These are phyloP conservation scores for Carassius gibelio DNA, from an alignment of 2,113 vertebrate genomes.

Conservation along the genomic window DNA sequence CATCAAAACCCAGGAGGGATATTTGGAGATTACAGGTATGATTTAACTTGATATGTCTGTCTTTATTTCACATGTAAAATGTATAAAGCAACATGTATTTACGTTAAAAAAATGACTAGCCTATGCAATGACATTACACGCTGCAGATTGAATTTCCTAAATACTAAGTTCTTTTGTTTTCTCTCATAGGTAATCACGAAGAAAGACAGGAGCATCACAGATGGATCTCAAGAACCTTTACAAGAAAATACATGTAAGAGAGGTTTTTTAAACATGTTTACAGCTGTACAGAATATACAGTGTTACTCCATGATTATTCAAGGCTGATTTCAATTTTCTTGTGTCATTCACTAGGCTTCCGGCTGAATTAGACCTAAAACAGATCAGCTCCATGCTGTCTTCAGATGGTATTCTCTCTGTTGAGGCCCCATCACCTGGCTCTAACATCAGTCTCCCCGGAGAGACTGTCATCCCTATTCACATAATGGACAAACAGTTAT, in stretches of 20 bases:
- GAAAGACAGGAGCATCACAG: slow-evolving; percentile 36
- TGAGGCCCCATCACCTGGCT: slow-evolving; percentile 29
- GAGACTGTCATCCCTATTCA: slow-evolving; percentile 48
- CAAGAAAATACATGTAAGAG: slow-evolving; percentile 57
- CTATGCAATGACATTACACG: not conserved
- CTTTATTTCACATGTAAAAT: not conserved
- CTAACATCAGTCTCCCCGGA: not conserved
- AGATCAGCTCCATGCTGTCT: slow-evolving; percentile 43
- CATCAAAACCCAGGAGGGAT: slow-evolving; percentile 43
- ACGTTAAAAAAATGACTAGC: not conserved
- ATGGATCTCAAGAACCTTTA: slow-evolving; percentile 45
- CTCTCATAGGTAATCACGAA: slow-evolving; percentile 39
- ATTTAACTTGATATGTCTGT: not conserved
- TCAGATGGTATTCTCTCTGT: slow-evolving; percentile 49
- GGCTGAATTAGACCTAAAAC: slow-evolving; percentile 30
- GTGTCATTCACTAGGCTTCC: slow-evolving; percentile 43
- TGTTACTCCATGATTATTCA: not conserved
- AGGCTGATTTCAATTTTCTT: not conserved
- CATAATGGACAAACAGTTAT: slow-evolving; percentile 26
- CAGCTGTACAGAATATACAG: not conserved
- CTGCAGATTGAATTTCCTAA: not conserved
- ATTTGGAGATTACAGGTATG: slow-evolving; percentile 50
- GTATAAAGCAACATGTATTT: not conserved
- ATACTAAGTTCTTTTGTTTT: not conserved
- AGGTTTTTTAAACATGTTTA: not conserved